Evolutionary conservation across 2,113 vertebrate genomes (phyloP), one percentile per base, ranked within the genome.

Genomic region (human (Homo sapiens)): DNA sequence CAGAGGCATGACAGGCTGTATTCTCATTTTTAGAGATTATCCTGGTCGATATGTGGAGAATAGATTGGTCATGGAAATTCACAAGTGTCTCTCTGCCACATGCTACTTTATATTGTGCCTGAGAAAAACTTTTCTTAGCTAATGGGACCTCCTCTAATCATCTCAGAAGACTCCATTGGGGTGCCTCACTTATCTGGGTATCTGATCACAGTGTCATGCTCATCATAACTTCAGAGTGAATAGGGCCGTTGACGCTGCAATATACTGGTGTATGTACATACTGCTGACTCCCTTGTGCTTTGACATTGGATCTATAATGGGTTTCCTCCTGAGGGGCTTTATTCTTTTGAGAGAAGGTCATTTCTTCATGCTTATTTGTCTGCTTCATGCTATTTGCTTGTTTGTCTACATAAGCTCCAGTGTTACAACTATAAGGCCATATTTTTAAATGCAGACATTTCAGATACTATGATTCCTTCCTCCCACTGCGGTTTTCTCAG

Each of bases 381-480:
- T 78, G n/a, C 25, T 85, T 80, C 18, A 55, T 72, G 35, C 16
- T n/a, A 35, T 70, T 89, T 97, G 13, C 43, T 82, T 91, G 25
- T 52, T 84, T 94, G n/a, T 72, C 90, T 76, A 55, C 10, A 55
- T n/a, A 50, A 6, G 5, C 66, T 83, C 32, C 35, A 57, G 38
- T 93, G 96, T 90, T 94, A 48, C 83, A 68, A 68, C 27, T 30
- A 2, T 66, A 83, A 95, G 50, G 32, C 57, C 38, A 43, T 55
- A 8, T 13, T n/a, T 88, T 96, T 96, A 94, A 89, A 96, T n/a
- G 22, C 35, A 89, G 32, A 81, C 87, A 59, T 20, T 82, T 80
- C 57, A 91, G 59, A 75, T 35, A 59, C 13, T 48, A 11, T 48
- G 20, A 59, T 11, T 25, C 16, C 68, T 70, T 23, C 11, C 50